A percentile compares a stretch with the other conserved stretches of the same genome.
Evolutionary conservation across 2,797 vertebrate genomes (phyloP).

Genomic region (Clarias fuscus): DNA sequence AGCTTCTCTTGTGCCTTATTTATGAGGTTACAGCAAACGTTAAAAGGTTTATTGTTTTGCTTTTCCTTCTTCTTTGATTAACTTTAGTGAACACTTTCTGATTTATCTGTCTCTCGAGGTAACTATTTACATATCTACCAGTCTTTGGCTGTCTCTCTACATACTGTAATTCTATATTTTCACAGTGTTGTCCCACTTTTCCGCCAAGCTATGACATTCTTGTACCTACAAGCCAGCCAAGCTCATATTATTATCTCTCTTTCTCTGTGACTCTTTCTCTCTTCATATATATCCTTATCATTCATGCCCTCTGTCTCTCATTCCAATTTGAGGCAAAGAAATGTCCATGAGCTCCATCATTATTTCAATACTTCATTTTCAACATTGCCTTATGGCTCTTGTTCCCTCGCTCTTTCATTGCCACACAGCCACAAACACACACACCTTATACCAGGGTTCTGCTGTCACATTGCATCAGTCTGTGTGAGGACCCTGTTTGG

Average conservation of each 20-base stretch:
- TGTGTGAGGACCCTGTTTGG: conserved; percentile 25
- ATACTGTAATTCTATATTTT: background rate
- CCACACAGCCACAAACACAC: conserved; percentile 17
- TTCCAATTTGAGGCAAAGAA: background rate
- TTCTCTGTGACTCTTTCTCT: conserved; percentile 2
- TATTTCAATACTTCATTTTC: conserved; percentile 19
- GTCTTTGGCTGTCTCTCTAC: background rate
- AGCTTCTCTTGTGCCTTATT: too few relatives aligned
- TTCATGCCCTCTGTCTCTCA: conserved; percentile 6
- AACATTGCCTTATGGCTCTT: background rate
- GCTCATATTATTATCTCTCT: conserved; percentile 1
- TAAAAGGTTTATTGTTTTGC: background rate
- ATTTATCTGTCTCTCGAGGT: too few relatives aligned
- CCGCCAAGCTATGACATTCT: conserved; percentile 1
- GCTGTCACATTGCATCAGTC: conserved; percentile 28
- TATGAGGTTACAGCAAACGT: background rate
- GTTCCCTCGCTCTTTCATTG: background rate
- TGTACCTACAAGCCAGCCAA: background rate
- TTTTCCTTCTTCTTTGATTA: background rate
- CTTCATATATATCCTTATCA: background rate
- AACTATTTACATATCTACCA: background rate
- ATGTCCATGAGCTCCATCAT: conserved; percentile 14
- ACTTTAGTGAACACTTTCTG: background rate
- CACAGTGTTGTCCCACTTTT: background rate
- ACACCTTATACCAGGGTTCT: conserved; percentile 10